phyloP scores from a whole-genome alignment of 92 coral and sea anemone genomes.

The Phenganax stokvisi region DNA sequence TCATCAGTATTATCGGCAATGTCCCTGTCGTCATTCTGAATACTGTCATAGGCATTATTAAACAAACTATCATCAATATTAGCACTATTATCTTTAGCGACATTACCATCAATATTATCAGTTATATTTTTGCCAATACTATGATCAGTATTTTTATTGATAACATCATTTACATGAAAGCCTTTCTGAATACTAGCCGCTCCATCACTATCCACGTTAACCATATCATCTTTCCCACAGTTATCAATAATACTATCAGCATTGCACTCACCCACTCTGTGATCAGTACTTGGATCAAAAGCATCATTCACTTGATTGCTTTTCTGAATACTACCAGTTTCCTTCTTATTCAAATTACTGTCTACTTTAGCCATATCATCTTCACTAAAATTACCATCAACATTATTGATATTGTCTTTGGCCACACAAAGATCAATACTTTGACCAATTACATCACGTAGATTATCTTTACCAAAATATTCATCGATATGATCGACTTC shows the following conservation, averaged over 20 bases:
- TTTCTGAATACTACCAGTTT: too few relatives aligned
- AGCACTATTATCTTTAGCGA: background rate
- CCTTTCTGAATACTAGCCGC: background rate
- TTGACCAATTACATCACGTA: background rate
- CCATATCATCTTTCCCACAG: background rate
- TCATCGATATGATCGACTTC: too few relatives aligned
- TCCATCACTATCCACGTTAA: background rate
- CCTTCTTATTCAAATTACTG: too few relatives aligned
- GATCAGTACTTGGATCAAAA: background rate
- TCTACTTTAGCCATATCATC: background rate
- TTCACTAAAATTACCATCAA: slow-evolving; percentile 1
- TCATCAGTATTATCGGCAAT: background rate
- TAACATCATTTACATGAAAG: background rate
- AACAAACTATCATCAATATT: too few relatives aligned
- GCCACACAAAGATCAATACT: background rate
- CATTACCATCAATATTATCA: background rate
- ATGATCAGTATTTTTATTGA: background rate
- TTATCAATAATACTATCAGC: background rate
- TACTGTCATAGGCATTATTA: too few relatives aligned
- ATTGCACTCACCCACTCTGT: background rate
- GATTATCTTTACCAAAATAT: background rate
- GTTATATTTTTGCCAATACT: background rate
- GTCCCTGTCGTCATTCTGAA: too few relatives aligned
- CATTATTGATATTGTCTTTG: background rate
- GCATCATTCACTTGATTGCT: background rate